Conservation (phyloP, 2,888 invertebrate species). For the Lasioglossum leucozonium region DNA sequence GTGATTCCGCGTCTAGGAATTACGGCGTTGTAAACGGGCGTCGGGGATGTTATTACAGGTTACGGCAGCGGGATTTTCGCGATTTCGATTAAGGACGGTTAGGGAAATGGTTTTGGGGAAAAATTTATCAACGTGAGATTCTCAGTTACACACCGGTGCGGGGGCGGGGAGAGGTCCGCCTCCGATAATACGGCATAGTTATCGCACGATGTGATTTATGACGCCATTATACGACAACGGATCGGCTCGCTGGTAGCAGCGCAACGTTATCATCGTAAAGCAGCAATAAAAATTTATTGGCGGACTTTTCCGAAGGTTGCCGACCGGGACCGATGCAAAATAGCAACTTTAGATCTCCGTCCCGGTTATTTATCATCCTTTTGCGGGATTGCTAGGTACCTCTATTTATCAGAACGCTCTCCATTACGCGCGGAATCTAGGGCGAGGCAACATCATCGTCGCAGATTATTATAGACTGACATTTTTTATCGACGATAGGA, state of each 20-base stretch:
- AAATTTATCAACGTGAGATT: constrained; percentile 66
- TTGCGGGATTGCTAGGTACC: constrained; percentile 18
- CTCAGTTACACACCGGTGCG: constrained; percentile 64
- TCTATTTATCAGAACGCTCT: constrained; percentile 37
- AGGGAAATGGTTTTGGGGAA: constrained; percentile 28
- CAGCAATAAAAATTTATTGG: constrained; percentile 83
- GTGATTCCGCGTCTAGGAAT: not conserved
- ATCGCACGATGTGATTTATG: constrained; percentile 75
- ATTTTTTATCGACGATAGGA: not conserved
- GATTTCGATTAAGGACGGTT: constrained; percentile 23
- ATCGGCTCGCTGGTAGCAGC: constrained; percentile 75
- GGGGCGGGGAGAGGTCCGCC: not conserved
- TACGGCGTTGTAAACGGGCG: not conserved
- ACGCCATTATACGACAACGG: constrained; percentile 80
- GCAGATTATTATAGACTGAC: not conserved
- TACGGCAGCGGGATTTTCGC: not conserved
- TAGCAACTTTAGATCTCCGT: constrained; percentile 47
- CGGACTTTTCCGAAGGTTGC: constrained; percentile 68
- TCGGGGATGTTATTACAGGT: constrained; percentile 4
- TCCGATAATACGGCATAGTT: constrained; percentile 65
- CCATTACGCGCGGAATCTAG: constrained; percentile 1
- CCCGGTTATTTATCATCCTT: constrained; percentile 39
- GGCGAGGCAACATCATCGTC: not conserved
- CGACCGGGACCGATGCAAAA: constrained; percentile 56
- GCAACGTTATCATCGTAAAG: constrained; percentile 80